These are phyloP conservation scores for Melanerpes formicivorus DNA, from an alignment of 2,113 vertebrate species.

Conservation along the genomic window DNA sequence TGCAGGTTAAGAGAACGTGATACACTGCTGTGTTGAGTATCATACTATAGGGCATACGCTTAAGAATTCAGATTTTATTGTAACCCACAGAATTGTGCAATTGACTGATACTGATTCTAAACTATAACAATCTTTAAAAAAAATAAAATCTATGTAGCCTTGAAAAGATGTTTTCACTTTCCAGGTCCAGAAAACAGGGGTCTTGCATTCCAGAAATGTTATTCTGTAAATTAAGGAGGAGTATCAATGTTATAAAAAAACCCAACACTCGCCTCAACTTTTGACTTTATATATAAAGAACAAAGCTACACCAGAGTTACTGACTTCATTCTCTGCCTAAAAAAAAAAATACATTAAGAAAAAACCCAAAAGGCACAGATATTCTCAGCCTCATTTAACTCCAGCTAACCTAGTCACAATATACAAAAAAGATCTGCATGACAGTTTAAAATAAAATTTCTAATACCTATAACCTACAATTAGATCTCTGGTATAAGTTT, in stretches of 20 bases:
- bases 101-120: neutral
- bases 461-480: neutral
- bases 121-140: neutral
- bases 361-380: neutral
- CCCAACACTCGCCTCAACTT: neutral
- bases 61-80: neutral
- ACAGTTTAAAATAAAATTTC: neutral
- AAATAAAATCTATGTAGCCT: neutral
- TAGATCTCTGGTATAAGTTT: neutral
- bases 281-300: neutral
- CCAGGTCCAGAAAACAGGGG: neutral
- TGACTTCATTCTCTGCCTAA: neutral
- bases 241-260: neutral
- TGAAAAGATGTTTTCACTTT: neutral
- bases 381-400: neutral
- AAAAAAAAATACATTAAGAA: neutral
- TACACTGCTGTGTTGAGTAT: neutral
- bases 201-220: neutral
- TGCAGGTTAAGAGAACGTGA: neutral
- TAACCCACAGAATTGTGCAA: neutral
- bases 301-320: neutral
- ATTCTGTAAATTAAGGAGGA: neutral
- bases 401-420: neutral
- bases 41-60: neutral
- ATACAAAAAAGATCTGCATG: neutral